Percentiles rank a stretch among this genome's conserved stretches.
Evolutionary conservation across 92 coral and sea anemone genomes (phyloP).

Genomic region (Palythoa caribaeorum): DNA sequence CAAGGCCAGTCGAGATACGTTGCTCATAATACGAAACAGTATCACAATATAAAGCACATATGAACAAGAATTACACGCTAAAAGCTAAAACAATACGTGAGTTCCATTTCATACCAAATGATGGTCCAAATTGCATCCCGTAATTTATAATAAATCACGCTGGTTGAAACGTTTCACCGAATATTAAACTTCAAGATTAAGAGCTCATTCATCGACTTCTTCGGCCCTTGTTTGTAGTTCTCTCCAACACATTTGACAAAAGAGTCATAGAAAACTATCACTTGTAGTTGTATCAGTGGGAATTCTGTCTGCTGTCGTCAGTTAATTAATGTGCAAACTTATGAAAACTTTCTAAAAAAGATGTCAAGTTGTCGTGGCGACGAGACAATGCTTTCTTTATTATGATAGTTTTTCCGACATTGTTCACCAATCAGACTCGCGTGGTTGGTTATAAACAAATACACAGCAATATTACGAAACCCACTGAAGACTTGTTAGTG

Average conservation of each 20-base stretch:
- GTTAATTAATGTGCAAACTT: slow-evolving; percentile 45
- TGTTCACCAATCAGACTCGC: slow-evolving; percentile 39
- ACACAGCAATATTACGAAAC: not conserved
- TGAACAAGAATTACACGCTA: not conserved
- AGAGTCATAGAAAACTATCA: not conserved
- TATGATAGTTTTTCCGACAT: not conserved
- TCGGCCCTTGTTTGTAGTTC: not conserved
- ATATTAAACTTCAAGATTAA: not conserved
- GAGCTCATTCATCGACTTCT: not conserved
- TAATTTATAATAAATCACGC: not conserved
- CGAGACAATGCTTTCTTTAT: slow-evolving; percentile 17
- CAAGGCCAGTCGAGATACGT: not conserved
- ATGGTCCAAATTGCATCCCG: slow-evolving; percentile 18
- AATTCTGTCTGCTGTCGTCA: slow-evolving; percentile 10
- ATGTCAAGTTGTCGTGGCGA: slow-evolving; percentile 41
- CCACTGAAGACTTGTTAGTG: not conserved
- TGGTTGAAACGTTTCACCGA: not conserved
- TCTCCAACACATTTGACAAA: not conserved
- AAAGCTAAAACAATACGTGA: slow-evolving; percentile 6
- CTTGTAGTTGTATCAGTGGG: not conserved
- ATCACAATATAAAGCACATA: not conserved
- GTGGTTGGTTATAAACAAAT: not conserved
- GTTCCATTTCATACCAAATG: not conserved
- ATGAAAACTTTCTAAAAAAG: slow-evolving; percentile 27
- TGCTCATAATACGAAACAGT: not conserved